Conservation (phyloP, 1,140 invertebrate species). For the Monochamus saltuarius region DNA sequence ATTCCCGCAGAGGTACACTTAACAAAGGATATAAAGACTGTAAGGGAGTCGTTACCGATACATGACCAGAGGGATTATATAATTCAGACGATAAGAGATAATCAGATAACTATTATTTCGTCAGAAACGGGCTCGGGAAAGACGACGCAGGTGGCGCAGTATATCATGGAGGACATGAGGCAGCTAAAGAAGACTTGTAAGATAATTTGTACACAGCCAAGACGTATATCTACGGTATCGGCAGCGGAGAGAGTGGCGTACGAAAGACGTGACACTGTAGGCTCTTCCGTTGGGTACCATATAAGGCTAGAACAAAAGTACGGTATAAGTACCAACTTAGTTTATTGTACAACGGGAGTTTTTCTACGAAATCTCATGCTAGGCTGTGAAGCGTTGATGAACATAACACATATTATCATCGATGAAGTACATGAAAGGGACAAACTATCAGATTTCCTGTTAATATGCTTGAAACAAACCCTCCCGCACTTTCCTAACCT, state of each 20-base stretch:
- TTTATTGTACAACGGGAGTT: slow-evolving; percentile 91
- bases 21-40: slow-evolving; percentile 57
- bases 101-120: slow-evolving; percentile 68
- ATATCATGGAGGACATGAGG: slow-evolving; percentile 78
- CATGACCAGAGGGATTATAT: slow-evolving; percentile 57
- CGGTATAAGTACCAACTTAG: slow-evolving; percentile 78
- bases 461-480: slow-evolving; percentile 80
- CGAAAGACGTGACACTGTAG: slow-evolving; percentile 84
- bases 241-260: slow-evolving; percentile 79
- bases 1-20: slow-evolving; percentile 55
- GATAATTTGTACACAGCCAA: slow-evolving; percentile 91
- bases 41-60: slow-evolving; percentile 55
- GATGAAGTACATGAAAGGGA: slow-evolving; percentile 97
- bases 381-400: slow-evolving; percentile 58
- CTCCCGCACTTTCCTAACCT: slow-evolving; percentile 71
- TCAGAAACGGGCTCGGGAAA: slow-evolving; percentile 88
- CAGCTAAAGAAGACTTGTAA: slow-evolving; percentile 68
- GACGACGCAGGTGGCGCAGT: slow-evolving; percentile 90
- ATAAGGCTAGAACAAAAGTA: slow-evolving; percentile 84
- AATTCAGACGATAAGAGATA: slow-evolving; percentile 54
- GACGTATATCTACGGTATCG: slow-evolving; percentile 85
- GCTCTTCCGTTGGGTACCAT: slow-evolving; percentile 90
- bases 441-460: slow-evolving; percentile 87
- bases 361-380: slow-evolving; percentile 82
- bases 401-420: slow-evolving; percentile 82